Percentiles rank a stretch among this genome's conserved stretches.
These are phyloP conservation scores for Drosophila neotestacea DNA, from an alignment of 2,888 invertebrate genomes.

Conservation along the genomic window DNA sequence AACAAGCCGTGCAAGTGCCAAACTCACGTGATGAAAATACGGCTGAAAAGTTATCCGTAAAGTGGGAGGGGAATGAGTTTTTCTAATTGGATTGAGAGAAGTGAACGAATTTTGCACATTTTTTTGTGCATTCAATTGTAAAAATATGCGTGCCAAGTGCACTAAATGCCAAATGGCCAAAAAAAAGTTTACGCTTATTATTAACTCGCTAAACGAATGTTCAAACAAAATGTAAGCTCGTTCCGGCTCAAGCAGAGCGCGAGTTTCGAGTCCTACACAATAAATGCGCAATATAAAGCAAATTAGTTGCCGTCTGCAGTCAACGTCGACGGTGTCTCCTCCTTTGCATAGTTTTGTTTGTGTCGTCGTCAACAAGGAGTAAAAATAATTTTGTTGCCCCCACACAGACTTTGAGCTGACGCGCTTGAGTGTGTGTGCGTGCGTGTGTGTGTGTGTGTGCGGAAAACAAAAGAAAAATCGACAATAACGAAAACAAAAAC, in stretches of 20 bases:
- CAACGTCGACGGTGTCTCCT: slow-evolving; percentile 26
- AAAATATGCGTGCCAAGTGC: slow-evolving; percentile 34
- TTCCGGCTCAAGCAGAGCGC: slow-evolving; percentile 51
- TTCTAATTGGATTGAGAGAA: slow-evolving; percentile 66
- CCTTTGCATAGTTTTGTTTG: slow-evolving; percentile 56
- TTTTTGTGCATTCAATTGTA: slow-evolving; percentile 13
- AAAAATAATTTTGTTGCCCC: slow-evolving; percentile 41
- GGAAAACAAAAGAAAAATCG: slow-evolving; percentile 72
- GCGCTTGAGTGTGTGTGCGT: slow-evolving; percentile 25
- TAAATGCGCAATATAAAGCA: slow-evolving; percentile 75
- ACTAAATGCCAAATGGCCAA: slow-evolving; percentile 23
- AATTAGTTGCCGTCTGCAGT: slow-evolving; percentile 62
- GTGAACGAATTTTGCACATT: slow-evolving; percentile 13
- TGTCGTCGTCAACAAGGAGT: slow-evolving; percentile 42
- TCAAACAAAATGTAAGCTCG: slow-evolving; percentile 55
- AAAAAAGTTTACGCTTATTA: slow-evolving; percentile 28
- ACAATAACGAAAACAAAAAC: slow-evolving; percentile 52
- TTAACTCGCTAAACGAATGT: slow-evolving; percentile 43
- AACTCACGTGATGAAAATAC: slow-evolving; percentile 78
- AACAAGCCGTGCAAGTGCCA: slow-evolving; percentile 27
- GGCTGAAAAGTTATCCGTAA: slow-evolving; percentile 57
- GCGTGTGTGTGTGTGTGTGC: slow-evolving; percentile 33
- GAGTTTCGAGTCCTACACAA: slow-evolving; percentile 59
- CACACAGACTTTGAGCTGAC: slow-evolving; percentile 71
- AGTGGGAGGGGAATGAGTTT: slow-evolving; percentile 65